Evolutionary conservation across 2,113 vertebrate species (phyloP), one percentile per base, ranked within the genome.

Genomic region (Pomatorhinus ruficollis): DNA sequence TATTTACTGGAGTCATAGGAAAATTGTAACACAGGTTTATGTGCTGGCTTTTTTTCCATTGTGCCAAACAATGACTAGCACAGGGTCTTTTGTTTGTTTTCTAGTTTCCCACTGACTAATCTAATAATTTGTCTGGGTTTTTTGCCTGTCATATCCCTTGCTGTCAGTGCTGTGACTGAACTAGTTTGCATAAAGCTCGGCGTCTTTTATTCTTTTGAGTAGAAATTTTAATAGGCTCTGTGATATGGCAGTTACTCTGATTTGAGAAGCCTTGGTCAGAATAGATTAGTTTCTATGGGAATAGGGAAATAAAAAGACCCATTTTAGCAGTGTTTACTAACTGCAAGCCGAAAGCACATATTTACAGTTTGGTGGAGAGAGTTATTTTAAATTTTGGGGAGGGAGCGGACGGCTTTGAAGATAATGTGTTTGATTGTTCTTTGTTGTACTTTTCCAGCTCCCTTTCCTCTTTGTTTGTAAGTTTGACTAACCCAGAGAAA

Each of bases 401-500:
- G 71, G 75, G 83, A 39, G 54, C 59, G 47, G 69, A 37, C 0
- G 3, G 23, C 89, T 94, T 96, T 92, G 87, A 83, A 94, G 94
- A 90, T 42, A 88, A 80, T 83, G n/a, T 5, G 59, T 91, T 80
- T 94, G 95, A 77, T 94, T 91, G 88, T 93, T 91, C 88, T 94
- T 94, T 93, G 83, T 85, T 95, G 94, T 94, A 95, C 90, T 96
- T 94, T 94, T 84, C 64, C 91, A 94, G 85, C 69, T 92, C 76
- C 60, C 81, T 89, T 81, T 91, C 53, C 42, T 74, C 57, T 90
- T 78, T 82, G 86, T 80, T 89, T 92, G 83, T 83, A 93, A 89
- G 90, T 96, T 96, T 93, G 93, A 89, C 86, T 93, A 91, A 91
- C 68, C 68, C 92, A 75, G 93, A 91, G 96, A 57, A 97, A 81